These are phyloP conservation scores for Solenopsis fugax DNA, from an alignment of 1,140 invertebrate genomes.

Conservation along the genomic window DNA sequence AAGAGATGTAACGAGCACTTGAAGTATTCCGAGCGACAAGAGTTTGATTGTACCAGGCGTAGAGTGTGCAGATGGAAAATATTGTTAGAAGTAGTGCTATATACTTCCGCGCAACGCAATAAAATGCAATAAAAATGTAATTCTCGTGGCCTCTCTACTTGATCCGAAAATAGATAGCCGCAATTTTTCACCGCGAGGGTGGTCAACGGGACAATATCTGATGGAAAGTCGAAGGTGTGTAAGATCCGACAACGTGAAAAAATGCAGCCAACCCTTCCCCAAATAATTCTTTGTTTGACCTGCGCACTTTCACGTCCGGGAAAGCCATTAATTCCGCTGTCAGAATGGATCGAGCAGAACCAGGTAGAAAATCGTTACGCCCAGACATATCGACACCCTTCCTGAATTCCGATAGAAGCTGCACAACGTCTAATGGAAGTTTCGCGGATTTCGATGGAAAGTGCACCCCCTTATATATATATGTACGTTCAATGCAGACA, in stretches of 20 bases:
- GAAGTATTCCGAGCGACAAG: constrained; percentile 25
- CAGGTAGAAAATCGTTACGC: constrained; percentile 75
- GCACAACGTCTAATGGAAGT: constrained; percentile 75
- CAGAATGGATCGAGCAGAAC: constrained; percentile 70
- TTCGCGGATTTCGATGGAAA: constrained; percentile 70
- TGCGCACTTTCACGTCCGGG: constrained; percentile 68
- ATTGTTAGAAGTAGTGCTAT: constrained; percentile 3
- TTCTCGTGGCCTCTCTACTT: constrained; percentile 47
- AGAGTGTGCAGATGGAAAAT: constrained; percentile 25
- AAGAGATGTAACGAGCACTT: background rate
- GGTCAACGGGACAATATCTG: constrained; percentile 53
- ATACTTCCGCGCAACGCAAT: constrained; percentile 32
- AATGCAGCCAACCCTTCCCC: constrained; percentile 62
- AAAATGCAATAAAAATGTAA: constrained; percentile 63
- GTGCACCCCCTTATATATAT: constrained; percentile 41
- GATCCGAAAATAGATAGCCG: constrained; percentile 60
- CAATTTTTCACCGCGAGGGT: constrained; percentile 62
- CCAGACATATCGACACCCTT: constrained; percentile 77
- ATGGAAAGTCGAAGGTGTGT: constrained; percentile 65
- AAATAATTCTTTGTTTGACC: constrained; percentile 78
- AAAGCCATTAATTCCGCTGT: constrained; percentile 75
- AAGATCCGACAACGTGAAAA: constrained; percentile 71
- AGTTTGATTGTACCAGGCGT: constrained; percentile 16
- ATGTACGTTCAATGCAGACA: constrained; percentile 70
- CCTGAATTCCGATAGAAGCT: constrained; percentile 74